These are phyloP conservation scores for Ornithoptera alexandrae DNA, from an alignment of 2,888 invertebrate genomes.

Conservation along the genomic window DNA sequence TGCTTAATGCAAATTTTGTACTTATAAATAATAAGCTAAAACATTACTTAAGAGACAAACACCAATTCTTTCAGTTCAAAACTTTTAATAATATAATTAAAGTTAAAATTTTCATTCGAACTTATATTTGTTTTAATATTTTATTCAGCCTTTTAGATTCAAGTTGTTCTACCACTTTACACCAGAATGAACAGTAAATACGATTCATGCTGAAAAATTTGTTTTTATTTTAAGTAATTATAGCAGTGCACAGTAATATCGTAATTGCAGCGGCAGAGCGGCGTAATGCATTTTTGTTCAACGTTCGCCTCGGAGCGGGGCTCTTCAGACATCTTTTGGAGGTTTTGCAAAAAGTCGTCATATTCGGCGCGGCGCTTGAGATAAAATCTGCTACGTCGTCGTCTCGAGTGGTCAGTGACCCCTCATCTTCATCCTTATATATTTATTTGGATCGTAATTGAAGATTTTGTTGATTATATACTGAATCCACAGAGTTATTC, in stretches of 20 bases:
- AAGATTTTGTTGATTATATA: background rate
- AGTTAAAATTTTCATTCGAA: background rate
- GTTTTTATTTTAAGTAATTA: conserved; percentile 28
- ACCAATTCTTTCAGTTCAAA: no score
- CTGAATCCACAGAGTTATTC: background rate
- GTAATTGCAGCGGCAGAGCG: conserved; percentile 36
- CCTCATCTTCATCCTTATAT: conserved; percentile 38
- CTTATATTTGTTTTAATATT: background rate
- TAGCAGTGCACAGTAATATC: conserved; percentile 30
- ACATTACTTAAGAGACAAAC: no score
- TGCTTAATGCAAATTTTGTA: no score
- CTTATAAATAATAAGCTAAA: no score
- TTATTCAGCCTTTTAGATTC: background rate
- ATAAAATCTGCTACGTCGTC: conserved; percentile 57
- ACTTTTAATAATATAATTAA: no score
- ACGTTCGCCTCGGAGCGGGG: conserved; percentile 48
- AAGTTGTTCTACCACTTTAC: background rate
- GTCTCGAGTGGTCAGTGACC: conserved; percentile 63
- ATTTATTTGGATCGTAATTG: conserved; percentile 3
- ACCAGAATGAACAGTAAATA: background rate
- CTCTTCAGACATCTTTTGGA: conserved; percentile 68
- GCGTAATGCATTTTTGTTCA: conserved; percentile 62
- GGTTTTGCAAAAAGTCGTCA: conserved; percentile 63
- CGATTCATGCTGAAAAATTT: conserved; percentile 2
- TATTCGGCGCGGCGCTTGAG: conserved; percentile 55